Base-by-base conservation (phyloP, 2,797 vertebrate species). In the Acanthurus lineatus region DNA sequence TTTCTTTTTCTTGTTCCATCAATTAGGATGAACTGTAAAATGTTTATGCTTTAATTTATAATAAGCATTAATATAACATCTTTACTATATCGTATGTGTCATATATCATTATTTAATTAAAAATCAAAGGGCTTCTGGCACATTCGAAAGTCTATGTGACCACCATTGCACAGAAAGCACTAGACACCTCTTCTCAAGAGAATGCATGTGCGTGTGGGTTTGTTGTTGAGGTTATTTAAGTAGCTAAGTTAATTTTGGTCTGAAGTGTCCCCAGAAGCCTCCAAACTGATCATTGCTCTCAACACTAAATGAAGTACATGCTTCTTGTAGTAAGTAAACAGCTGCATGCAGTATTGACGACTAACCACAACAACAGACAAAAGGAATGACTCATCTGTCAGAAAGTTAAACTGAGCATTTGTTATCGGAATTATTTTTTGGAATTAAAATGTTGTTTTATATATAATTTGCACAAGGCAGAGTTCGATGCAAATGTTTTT, bases 91-190 rank as follows among this genome's bases (percentile, higher is more conserved):
- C 0, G n/a, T 32, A 25, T 51, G 9, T 49, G 47, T 47, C 5
- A 52, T 48, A 20, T 40, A n/a, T 5, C 9, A 52, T 19, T 6
- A 52, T 19, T 6, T 12, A 5, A 7, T 22, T 52, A 57, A 38
- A 63, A 57, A 53, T 68, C 4, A 65, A 60, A 59, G 20, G 48
- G 77, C 77, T 38, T 42, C 0, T 47, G 32, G 32, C 9, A 14
- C 5, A 61, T 73, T 69, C 7, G 25, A 45, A 20, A 72, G 61
- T 57, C 53, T 44, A 5, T 17, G 5, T 48, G 45, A 16, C 53
- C 9, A 6, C 47, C 45, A 9, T 60, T 44, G 47, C 49, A 80
- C 83, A 85, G 67, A 74, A 89, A 85, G 68, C 35, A 12, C 25
- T 8, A 53, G 38, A 58, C 42, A 56, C 17, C 14, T 76, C 11